Conservation (phyloP, 2,888 invertebrate genomes). For the Drosophila macrospina region DNA sequence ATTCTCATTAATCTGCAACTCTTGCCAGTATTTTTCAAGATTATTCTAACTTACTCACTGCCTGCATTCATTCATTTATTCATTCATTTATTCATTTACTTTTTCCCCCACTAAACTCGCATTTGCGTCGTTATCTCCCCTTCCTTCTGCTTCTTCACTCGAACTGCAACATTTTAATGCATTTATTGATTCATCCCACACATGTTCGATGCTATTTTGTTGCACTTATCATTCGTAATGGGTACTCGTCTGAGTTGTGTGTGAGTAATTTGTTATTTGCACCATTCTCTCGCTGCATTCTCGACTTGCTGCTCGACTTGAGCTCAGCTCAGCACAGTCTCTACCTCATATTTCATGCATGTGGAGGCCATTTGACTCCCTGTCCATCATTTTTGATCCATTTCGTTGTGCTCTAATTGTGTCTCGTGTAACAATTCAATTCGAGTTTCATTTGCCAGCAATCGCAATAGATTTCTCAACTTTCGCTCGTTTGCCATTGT, state of each 20-base stretch:
- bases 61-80: too few species aligned
- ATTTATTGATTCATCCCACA: constrained; percentile 13
- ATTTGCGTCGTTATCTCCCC: not conserved
- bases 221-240: not conserved
- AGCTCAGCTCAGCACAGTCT: not conserved
- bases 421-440: constrained; percentile 60
- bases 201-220: not conserved
- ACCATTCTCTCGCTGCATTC: not conserved
- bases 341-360: not conserved
- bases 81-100: not conserved
- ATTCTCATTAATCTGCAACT: too few species aligned
- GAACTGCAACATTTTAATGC: constrained; percentile 1
- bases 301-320: not conserved
- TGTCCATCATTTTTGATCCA: constrained; percentile 27
- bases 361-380: not conserved
- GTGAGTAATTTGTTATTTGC: not conserved
- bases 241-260: not conserved
- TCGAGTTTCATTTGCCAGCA: constrained; percentile 40
- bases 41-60: not conserved
- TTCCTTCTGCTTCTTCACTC: not conserved
- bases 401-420: constrained; percentile 59
- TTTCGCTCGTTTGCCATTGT: constrained; percentile 40
- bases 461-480: constrained; percentile 42
- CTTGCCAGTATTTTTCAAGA: too few species aligned
- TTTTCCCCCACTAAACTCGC: not conserved